Base-by-base conservation (phyloP, 2,797 vertebrate species). In the Oryzias sinensis region DNA sequence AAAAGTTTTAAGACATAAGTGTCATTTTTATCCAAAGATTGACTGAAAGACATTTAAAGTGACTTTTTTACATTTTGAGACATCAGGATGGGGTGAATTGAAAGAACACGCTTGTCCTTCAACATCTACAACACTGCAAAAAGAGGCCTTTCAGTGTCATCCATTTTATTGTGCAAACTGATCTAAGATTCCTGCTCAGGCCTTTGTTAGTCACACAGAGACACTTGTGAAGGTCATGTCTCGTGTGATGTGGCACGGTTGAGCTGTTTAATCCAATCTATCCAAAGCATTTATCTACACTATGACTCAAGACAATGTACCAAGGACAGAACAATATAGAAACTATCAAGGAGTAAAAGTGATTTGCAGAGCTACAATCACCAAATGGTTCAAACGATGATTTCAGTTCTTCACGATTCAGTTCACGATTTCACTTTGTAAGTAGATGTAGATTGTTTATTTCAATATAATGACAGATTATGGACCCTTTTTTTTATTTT, bases 161-260 rank as follows among this genome's bases (percentile, higher is more conserved):
- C 49, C 43, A 55, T 46, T 67, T 74, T 76, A n/a, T 74, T 62
- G 53, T 73, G 45, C 53, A 75, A 85, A 64, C 66, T 49, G 29
- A 68, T 73, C 67, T 65, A 24, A 59, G 49, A 63, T 62, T 70
- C 44, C 62, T 57, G 41, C 45, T 68, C 27, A 65, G 27, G 65
- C 53, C 33, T 70, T 74, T 68, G 50, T 70, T 52, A 72, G 72
- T 72, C 48, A 58, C 45, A 42, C 43, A 25, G 45, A 64, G 43
- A 49, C 54, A 58, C 22, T 63, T 58, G 59, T 64, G 55, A 77
- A 81, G 78, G 77, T 87, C 76, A 83, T 49, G 74, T 80, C 77
- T 20, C 43, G 74, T 24, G 53, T 72, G 48, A 85, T 73, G 56
- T 53, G 61, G 53, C 44, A 13, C 25, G 49, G 33, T 37, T 13